Base-by-base conservation (phyloP, 2,888 invertebrate species). In the Saturnia pavonia region DNA sequence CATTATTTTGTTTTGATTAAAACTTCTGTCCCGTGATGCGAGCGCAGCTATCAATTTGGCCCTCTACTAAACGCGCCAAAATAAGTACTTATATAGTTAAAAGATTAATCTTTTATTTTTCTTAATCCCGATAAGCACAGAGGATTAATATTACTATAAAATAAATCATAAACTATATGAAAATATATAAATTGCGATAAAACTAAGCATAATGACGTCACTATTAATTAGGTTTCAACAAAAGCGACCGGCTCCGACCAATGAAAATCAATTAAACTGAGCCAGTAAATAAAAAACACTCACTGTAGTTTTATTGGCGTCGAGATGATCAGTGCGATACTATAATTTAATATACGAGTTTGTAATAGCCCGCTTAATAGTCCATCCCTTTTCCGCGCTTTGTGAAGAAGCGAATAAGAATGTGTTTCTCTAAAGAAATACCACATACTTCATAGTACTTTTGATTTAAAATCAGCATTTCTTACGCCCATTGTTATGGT, bases 241-340 rank as follows among this genome's bases (percentile, higher is more conserved):
- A 65, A 57, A 65, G 65, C 40, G 65, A 40, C 77, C 57, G 74
- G 77, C 75, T 12, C 57, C 83, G 79, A 82, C 88, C 88, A 90
- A 90, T 88, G 84, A 80, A 82, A 86, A 86, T 82, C 85, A 88
- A 89, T 89, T 89, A 89, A 86, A 86, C 81, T 85, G 83, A 80
- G 82, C 77, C 81, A 85, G 83, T 74, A 80, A 79, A 84, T 86
- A 85, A 88, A 85, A 80, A 77, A 82, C 80, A 76, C 76, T 74
- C 78, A 81, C 78, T 79, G 81, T 77, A 80, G 80, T 89, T 88
- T 89, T 89, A 89, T 88, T 88, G 86, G 87, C 83, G 81, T 78
- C 80, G 80, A 76, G 80, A 82, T 86, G 84, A 85, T 85, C 82
- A 85, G 82, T 83, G 82, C 68, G 81, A 84, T 85, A 85, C 86